A percentile compares a stretch with the other conserved stretches of the same genome.
Evolutionary conservation across 2,113 vertebrate species (phyloP).

Genomic region (Eptesicus fuscus): DNA sequence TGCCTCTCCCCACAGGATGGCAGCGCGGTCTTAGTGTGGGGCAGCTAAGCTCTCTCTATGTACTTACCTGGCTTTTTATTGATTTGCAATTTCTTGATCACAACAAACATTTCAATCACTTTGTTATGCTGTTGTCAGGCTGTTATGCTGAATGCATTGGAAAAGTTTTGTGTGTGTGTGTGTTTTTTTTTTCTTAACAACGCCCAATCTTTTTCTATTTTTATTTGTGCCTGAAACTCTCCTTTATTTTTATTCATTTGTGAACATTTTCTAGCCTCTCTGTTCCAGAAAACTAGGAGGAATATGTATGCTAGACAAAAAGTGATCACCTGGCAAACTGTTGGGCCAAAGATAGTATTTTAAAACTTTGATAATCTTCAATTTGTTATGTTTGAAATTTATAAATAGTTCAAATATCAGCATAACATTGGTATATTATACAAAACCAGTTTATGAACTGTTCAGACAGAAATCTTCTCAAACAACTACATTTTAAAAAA

Average conservation of each 20-base stretch:
- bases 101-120: slow-evolving; percentile 7
- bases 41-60: neutral
- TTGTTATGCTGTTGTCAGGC: neutral
- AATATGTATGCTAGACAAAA: neutral
- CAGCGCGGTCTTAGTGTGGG: neutral
- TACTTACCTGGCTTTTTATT: neutral
- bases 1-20: neutral
- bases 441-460: neutral
- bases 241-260: slow-evolving; percentile 35
- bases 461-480: neutral
- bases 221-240: slow-evolving; percentile 24
- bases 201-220: neutral
- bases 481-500: neutral
- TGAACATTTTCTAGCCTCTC: neutral
- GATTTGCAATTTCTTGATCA: neutral
- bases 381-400: neutral
- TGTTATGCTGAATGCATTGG: neutral
- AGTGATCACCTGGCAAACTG: neutral
- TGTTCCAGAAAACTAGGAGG: neutral
- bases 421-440: neutral
- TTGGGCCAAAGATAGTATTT: neutral
- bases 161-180: neutral
- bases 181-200: neutral
- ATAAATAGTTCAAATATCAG: slow-evolving; percentile 29
- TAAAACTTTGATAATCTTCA: neutral